phyloP scores from a whole-genome alignment of 2,888 invertebrate species.

The Mellilla xanthometata region DNA sequence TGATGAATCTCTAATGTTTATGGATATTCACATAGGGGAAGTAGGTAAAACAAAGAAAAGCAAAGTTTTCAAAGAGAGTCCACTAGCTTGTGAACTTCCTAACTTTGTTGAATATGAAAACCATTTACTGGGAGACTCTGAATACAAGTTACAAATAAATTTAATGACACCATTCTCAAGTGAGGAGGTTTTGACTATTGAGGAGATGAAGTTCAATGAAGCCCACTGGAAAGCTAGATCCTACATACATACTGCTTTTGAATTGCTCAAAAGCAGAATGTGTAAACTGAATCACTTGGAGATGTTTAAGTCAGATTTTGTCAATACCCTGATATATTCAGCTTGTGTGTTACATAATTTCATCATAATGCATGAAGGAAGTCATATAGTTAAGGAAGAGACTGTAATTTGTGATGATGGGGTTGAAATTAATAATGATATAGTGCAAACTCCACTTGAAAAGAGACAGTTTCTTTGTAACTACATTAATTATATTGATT shows the following conservation, averaged over 20 bases:
- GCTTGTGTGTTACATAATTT: slow-evolving; percentile 74
- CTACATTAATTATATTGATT: slow-evolving; percentile 67
- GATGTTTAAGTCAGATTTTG: slow-evolving; percentile 52
- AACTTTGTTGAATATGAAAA: slow-evolving; percentile 69
- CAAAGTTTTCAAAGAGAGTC: slow-evolving; percentile 64
- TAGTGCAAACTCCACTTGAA: slow-evolving; percentile 63
- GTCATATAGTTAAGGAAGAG: slow-evolving; percentile 62
- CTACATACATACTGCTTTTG: slow-evolving; percentile 69
- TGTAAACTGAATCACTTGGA: slow-evolving; percentile 64
- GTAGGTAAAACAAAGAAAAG: slow-evolving; percentile 60
- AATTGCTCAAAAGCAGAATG: slow-evolving; percentile 63
- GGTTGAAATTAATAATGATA: slow-evolving; percentile 58
- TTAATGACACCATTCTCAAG: slow-evolving; percentile 68
- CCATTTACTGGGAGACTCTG: slow-evolving; percentile 67
- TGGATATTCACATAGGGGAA: slow-evolving; percentile 62
- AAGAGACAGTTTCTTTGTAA: slow-evolving; percentile 74
- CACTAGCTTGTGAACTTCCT: slow-evolving; percentile 54
- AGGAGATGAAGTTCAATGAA: slow-evolving; percentile 76
- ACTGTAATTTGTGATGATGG: slow-evolving; percentile 59
- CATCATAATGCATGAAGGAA: slow-evolving; percentile 67
- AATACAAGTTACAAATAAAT: slow-evolving; percentile 65
- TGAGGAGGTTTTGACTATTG: slow-evolving; percentile 66
- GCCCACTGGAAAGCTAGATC: slow-evolving; percentile 63
- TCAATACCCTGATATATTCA: slow-evolving; percentile 55
- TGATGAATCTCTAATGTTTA: slow-evolving; percentile 67